Evolutionary conservation across 2,888 invertebrate species (phyloP).

Genomic region (Apamea crenata): DNA sequence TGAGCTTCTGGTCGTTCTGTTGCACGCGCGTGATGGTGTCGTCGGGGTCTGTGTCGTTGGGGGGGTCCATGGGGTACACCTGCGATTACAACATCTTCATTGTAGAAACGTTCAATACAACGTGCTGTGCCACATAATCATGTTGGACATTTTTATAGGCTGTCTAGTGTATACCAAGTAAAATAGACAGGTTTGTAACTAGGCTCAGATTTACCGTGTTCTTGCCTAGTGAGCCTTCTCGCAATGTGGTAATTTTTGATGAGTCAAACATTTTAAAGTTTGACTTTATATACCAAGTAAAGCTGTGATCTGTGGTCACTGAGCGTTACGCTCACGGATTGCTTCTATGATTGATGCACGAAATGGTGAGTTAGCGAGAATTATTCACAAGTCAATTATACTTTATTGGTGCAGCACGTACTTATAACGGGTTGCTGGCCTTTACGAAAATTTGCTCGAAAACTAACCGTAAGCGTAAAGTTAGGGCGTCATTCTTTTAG

Average conservation of each 20-base stretch:
- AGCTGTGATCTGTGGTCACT: too few species aligned
- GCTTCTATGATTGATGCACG: too few species aligned
- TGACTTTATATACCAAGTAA: too few species aligned
- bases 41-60: conserved; percentile 98
- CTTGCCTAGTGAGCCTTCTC: too few species aligned
- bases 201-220: background rate
- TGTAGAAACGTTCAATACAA: background rate
- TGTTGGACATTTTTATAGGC: background rate
- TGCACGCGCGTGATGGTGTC: conserved; percentile 97
- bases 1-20: conserved; percentile 96
- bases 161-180: background rate
- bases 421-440: background rate
- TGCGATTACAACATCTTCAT: conserved; percentile 62
- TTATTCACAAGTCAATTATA: too few species aligned
- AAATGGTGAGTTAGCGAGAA: too few species aligned
- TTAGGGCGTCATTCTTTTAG: background rate
- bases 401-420: too few species aligned
- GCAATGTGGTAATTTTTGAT: too few species aligned
- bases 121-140: too few species aligned
- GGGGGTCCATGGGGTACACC: conserved; percentile 97
- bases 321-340: too few species aligned
- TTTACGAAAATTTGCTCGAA: background rate
- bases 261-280: too few species aligned
- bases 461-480: background rate
- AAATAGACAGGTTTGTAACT: background rate